phyloP scores from a whole-genome alignment of 2,113 vertebrate genomes.

The Sturnus vulgaris region DNA sequence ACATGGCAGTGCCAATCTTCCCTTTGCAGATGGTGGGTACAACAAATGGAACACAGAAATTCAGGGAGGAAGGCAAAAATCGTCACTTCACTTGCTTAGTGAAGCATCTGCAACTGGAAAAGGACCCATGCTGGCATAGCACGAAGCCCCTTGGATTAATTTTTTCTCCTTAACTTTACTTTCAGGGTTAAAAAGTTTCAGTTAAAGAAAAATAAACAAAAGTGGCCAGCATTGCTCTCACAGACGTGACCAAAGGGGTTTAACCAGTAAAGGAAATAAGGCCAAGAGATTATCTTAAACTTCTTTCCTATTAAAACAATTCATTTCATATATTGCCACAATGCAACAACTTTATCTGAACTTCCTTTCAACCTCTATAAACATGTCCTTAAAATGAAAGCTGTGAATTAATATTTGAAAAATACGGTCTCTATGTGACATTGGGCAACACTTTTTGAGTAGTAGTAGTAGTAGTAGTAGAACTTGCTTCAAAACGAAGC shows the following conservation, averaged over 20 bases:
- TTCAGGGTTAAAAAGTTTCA: not conserved
- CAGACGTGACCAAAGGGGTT: not conserved
- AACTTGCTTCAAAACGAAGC: not conserved
- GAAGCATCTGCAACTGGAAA: not conserved
- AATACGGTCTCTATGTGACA: not conserved
- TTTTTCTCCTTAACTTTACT: not conserved
- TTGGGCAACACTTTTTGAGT: not conserved
- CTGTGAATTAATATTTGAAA: conserved; percentile 8
- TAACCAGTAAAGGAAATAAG: conserved; percentile 24
- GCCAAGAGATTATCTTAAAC: conserved; percentile 29
- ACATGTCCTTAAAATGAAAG: conserved; percentile 20
- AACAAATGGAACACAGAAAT: not conserved
- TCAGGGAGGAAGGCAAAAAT: not conserved
- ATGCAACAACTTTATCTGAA: conserved; percentile 36
- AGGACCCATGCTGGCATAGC: fast-evolving
- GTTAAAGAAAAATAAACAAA: conserved; percentile 1
- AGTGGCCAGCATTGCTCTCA: not conserved
- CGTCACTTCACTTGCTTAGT: not conserved
- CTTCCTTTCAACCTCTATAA: conserved; percentile 39
- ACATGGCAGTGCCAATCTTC: not conserved
- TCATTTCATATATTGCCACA: conserved; percentile 35
- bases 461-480: not conserved
- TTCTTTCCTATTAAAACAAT: conserved; percentile 52
- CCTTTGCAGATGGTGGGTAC: not conserved
- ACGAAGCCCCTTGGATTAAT: not conserved